Evolutionary conservation across 1,140 invertebrate species (phyloP).

Genomic region (Drosophila miranda): DNA sequence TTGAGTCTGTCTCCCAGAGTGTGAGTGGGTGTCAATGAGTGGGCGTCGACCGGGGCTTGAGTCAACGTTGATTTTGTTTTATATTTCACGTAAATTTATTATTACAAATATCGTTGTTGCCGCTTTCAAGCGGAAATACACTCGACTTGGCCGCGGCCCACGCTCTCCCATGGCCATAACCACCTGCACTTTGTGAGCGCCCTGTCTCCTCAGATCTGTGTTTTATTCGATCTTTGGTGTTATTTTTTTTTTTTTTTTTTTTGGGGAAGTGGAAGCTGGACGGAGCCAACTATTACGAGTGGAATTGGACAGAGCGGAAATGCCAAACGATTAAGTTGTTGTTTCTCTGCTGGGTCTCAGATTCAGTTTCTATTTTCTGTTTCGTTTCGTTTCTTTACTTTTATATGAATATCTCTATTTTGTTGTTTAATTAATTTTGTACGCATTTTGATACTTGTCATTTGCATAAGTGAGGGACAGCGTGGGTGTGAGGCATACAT

Average conservation of each 20-base stretch:
- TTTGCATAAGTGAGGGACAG: constrained; percentile 65
- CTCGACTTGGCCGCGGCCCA: constrained; percentile 65
- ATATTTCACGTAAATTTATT: constrained; percentile 78
- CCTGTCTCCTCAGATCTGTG: constrained; percentile 41
- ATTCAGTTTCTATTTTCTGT: constrained; percentile 5
- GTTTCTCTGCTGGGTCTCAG: constrained; percentile 47
- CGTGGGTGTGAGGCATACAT: constrained; percentile 36
- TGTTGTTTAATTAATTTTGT: constrained; percentile 40
- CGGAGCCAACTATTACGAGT: constrained; percentile 51
- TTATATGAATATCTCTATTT: not conserved
- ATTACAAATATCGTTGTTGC: constrained; percentile 80
- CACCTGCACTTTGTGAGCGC: constrained; percentile 65
- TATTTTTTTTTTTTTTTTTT: constrained; percentile 2
- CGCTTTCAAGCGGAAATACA: constrained; percentile 78
- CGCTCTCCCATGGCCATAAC: constrained; percentile 54
- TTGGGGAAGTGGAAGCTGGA: constrained; percentile 67
- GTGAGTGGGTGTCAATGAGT: constrained; percentile 39
- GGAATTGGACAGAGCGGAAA: constrained; percentile 65
- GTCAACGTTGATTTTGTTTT: constrained; percentile 74
- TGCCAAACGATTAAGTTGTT: constrained; percentile 72
- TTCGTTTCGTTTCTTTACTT: constrained; percentile 5
- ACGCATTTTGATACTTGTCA: constrained; percentile 35
- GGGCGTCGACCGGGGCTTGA: constrained; percentile 33
- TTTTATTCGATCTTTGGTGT: constrained; percentile 18
- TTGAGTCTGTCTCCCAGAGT: constrained; percentile 18